Evolutionary conservation across 1,140 invertebrate genomes (phyloP).

Genomic region (Drosophila pandora): DNA sequence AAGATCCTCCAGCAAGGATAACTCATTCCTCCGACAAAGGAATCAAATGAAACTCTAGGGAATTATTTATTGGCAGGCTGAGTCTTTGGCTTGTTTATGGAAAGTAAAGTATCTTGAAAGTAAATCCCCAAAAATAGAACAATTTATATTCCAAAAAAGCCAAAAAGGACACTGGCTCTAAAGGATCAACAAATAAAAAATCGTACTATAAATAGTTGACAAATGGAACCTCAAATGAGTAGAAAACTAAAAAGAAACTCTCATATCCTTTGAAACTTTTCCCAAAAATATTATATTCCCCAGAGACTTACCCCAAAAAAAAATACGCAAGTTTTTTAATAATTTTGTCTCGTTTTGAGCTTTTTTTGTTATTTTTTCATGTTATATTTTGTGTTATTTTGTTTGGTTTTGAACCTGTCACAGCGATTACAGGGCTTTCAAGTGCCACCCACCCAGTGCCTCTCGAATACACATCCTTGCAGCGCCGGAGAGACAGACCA

Average conservation of each 20-base stretch:
- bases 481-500: neutral
- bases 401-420: conserved; percentile 11
- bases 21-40: neutral
- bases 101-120: too few relatives aligned
- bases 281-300: too few relatives aligned
- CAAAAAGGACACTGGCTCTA: neutral
- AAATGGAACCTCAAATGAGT: too few relatives aligned
- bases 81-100: too few relatives aligned
- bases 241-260: too few relatives aligned
- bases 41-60: neutral
- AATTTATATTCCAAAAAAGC: too few relatives aligned
- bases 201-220: too few relatives aligned
- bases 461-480: neutral
- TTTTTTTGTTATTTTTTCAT: neutral
- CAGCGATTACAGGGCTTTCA: conserved; percentile 25
- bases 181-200: neutral
- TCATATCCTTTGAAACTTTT: too few relatives aligned
- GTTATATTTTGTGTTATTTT: neutral
- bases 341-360: neutral
- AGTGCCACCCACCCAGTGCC: conserved; percentile 3
- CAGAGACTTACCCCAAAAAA: too few relatives aligned
- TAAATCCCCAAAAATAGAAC: neutral
- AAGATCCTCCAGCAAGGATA: neutral
- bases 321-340: conserved; percentile 7
- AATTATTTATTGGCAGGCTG: neutral